A percentile compares a stretch with the other conserved stretches of the same genome.
phyloP scores from a whole-genome alignment of 1,140 invertebrate species.

The Penaeus chinensis region DNA sequence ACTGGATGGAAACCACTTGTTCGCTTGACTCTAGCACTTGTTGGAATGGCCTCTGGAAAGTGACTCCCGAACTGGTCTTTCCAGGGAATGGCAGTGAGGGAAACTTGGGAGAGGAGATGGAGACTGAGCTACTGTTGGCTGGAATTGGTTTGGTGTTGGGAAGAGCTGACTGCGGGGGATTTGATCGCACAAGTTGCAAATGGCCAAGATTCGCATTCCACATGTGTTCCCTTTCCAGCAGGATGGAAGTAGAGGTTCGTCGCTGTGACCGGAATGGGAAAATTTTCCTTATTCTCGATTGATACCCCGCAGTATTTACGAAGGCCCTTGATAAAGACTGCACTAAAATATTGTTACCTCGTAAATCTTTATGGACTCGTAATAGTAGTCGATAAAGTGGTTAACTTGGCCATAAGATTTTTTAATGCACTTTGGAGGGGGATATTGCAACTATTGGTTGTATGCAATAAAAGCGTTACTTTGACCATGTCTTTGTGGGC shows the following conservation, averaged over 20 bases:
- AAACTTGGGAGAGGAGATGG: slow-evolving; percentile 41
- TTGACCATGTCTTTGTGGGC: too few species aligned
- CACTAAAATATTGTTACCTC: too few species aligned
- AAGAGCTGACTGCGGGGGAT: slow-evolving; percentile 58
- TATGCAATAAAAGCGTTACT: too few species aligned
- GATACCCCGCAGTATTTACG: too few species aligned
- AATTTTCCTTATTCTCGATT: too few species aligned
- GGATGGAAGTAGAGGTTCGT: background rate
- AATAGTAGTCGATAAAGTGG: too few species aligned
- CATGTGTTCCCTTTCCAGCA: slow-evolving; percentile 36
- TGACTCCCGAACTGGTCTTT: slow-evolving; percentile 44
- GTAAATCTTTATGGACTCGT: too few species aligned
- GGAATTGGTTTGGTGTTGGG: slow-evolving; percentile 56
- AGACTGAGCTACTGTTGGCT: slow-evolving; percentile 54
- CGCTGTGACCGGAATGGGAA: too few species aligned
- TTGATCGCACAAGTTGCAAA: slow-evolving; percentile 59
- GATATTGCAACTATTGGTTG: too few species aligned
- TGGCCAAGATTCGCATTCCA: slow-evolving; percentile 49
- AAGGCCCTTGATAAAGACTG: too few species aligned
- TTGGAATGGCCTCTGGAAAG: slow-evolving; percentile 57
- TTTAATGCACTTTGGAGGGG: too few species aligned
- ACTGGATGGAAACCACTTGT: slow-evolving; percentile 59
- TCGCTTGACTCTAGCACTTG: slow-evolving; percentile 57
- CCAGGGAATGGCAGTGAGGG: slow-evolving; percentile 39
- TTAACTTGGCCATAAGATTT: too few species aligned